Percentiles rank a stretch among this genome's conserved stretches.
Evolutionary conservation across 2,888 invertebrate species (phyloP).

Genomic region (Scrobipalpa costella): DNA sequence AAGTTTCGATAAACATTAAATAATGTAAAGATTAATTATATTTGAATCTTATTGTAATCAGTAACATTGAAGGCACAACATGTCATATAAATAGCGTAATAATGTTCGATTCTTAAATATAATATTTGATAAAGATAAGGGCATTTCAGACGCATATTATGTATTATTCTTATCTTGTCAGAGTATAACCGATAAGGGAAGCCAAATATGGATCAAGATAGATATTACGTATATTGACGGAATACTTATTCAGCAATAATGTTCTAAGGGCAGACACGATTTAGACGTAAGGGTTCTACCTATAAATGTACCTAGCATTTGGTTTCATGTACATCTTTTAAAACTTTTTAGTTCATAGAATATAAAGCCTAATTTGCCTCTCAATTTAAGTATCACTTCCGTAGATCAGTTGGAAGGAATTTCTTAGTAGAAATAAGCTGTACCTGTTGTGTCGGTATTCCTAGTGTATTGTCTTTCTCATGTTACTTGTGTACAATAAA

Average conservation of each 20-base stretch:
- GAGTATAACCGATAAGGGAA: background rate
- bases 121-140: background rate
- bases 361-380: too few relatives aligned
- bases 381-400: too few relatives aligned
- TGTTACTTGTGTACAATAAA: too few relatives aligned
- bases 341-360: too few relatives aligned
- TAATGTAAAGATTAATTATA: constrained; percentile 12
- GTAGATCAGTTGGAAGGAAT: too few relatives aligned
- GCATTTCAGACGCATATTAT: background rate
- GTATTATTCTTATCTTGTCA: background rate
- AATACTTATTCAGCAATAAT: background rate
- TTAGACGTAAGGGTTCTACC: too few relatives aligned
- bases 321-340: too few relatives aligned
- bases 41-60: constrained; percentile 35
- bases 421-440: too few relatives aligned
- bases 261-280: too few relatives aligned
- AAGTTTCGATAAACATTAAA: constrained; percentile 27
- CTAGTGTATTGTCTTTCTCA: too few relatives aligned
- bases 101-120: constrained; percentile 17
- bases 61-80: constrained; percentile 37
- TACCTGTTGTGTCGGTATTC: too few relatives aligned
- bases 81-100: background rate
- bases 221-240: background rate
- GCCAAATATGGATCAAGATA: background rate
- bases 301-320: too few relatives aligned